Evolutionary conservation across 1,140 invertebrate species (phyloP).

Genomic region (Caerostris darwini): DNA sequence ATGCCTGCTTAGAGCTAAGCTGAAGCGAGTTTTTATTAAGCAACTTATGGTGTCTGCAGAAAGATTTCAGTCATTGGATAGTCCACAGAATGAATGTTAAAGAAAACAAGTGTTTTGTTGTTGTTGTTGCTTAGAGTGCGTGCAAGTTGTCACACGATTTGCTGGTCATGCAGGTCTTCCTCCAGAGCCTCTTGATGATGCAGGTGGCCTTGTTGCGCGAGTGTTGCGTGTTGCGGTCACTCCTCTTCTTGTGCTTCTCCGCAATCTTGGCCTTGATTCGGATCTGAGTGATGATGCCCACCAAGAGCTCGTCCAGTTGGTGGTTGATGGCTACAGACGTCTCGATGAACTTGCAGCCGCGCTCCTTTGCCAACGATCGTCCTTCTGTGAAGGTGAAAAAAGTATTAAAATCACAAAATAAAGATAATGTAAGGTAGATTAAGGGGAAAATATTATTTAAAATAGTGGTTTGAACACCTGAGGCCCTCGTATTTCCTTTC

Average conservation of each 20-base stretch:
- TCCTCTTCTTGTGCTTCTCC: constrained; percentile 71
- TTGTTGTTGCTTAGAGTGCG: constrained; percentile 79
- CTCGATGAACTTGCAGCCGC: constrained; percentile 91
- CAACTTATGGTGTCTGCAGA: too few relatives aligned
- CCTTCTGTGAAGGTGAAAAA: constrained; percentile 84
- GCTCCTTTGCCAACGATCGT: constrained; percentile 86
- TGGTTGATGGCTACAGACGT: constrained; percentile 90
- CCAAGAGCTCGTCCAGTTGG: constrained; percentile 90
- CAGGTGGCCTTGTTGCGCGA: constrained; percentile 79
- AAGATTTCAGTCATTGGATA: too few relatives aligned
- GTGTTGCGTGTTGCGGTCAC: constrained; percentile 26
- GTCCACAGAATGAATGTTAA: too few relatives aligned
- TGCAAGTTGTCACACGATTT: constrained; percentile 82
- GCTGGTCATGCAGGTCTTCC: constrained; percentile 79
- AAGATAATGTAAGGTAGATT: background rate
- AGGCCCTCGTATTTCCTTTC: background rate
- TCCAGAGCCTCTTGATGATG: constrained; percentile 80
- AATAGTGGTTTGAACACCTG: background rate
- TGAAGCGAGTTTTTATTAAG: too few relatives aligned
- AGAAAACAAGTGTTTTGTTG: background rate
- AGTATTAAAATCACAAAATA: background rate
- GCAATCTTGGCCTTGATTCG: constrained; percentile 79
- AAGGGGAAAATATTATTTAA: background rate
- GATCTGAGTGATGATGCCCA: constrained; percentile 87
- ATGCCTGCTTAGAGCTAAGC: too few relatives aligned